These are phyloP conservation scores for Ataeniobius toweri DNA, from an alignment of 2,797 vertebrate species.

Conservation along the genomic window DNA sequence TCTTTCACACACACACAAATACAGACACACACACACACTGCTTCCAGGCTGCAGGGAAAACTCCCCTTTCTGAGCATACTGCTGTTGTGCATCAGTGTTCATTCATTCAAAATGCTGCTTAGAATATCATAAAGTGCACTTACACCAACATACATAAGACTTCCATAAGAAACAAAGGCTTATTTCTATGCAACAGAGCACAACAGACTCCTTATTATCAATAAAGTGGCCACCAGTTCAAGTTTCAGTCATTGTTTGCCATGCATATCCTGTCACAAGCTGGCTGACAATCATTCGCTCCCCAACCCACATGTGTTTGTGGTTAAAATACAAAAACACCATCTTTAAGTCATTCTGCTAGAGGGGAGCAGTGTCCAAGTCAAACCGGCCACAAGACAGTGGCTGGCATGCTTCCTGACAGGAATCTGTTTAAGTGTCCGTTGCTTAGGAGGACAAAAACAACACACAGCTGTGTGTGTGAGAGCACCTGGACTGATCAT, in stretches of 20 bases:
- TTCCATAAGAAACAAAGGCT: neutral
- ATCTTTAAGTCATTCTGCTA: conserved; percentile 24
- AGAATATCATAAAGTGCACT: neutral
- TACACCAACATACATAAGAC: conserved; percentile 5
- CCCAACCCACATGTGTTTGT: conserved; percentile 31
- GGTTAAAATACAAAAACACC: conserved; percentile 27
- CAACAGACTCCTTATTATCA: neutral
- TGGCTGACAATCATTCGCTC: conserved; percentile 16
- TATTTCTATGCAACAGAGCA: conserved; percentile 1
- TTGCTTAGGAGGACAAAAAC: conserved; percentile 27
- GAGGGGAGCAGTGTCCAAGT: conserved; percentile 11
- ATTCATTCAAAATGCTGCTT: conserved; percentile 5
- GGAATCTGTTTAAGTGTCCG: conserved; percentile 7
- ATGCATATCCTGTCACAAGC: conserved; percentile 12
- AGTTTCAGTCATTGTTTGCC: conserved; percentile 6
- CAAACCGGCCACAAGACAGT: conserved; percentile 3
- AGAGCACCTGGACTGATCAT: neutral
- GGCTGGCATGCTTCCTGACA: neutral
- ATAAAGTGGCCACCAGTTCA: neutral
- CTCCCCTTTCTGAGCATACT: neutral
- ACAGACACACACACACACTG: conserved; percentile 1
- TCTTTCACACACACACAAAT: neutral
- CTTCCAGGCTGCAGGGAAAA: conserved; percentile 16
- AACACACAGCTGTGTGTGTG: neutral
- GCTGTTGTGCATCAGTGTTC: neutral